Base-by-base conservation (phyloP, 2,113 vertebrate genomes). In the Scomber scombrus region DNA sequence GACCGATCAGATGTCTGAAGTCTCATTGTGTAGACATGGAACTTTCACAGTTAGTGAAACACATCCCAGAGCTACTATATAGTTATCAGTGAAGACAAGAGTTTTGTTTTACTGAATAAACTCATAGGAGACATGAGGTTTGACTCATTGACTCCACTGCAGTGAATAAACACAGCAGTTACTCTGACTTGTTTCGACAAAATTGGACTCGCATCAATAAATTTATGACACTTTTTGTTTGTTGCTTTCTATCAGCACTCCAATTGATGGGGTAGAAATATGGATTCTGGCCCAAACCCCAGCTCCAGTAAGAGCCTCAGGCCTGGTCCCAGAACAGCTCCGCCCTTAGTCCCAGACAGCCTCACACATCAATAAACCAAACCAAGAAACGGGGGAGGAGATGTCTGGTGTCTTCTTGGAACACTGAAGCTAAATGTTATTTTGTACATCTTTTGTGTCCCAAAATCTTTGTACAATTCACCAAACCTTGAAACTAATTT, bases 291-390 rank as follows among this genome's bases (percentile, higher is more conserved):
- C 76, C 49, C 52, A n/a, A 34, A 63, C 57, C 58, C 46, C 79
- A 80, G 67, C 11, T 60, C 55, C 71, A 70, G 63, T 40, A 18
- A 23, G 45, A 77, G 81, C 79, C 72, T 62, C 26, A 50, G 68
- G 63, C 57, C 62, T 47, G 46, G 26, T 78, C 81, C 62, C 76
- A 75, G 64, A 60, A n/a, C 57, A 43, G 75, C 51, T 70, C 78
- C 34, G 29, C 47, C 64, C 75, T 29, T 62, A 75, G 63, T 26
- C 69, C n/a, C 21, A 75, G 75, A 82, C 77, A 21, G 75, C 56
- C 76, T 55, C 79, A 29, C 34, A 52, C 75, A 86, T 77, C 82
- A 85, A 81, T 88, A 85, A 86, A 90, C 75, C 60, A 66, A 75
- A 85, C 56, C 34, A 14, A 43, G 14, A n/a, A 49, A 43, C 23